Evolutionary conservation across 2,888 invertebrate genomes (phyloP).

Genomic region (Tryphoninae sp.): DNA sequence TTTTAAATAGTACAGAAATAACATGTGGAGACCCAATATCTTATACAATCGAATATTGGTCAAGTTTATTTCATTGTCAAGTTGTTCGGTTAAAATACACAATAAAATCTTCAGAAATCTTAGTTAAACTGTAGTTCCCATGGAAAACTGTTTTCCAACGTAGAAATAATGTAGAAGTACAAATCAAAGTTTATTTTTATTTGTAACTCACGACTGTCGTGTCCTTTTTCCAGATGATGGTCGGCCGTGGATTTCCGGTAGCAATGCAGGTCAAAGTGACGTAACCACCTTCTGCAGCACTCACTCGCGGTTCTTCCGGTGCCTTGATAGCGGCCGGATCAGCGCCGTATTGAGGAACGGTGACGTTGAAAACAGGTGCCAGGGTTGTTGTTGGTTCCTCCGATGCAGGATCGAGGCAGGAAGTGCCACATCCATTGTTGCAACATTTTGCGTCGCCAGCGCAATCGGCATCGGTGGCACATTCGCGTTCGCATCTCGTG

Average conservation of each 20-base stretch:
- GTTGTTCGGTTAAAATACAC: too few species aligned
- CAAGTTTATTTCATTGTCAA: too few species aligned
- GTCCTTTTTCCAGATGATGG: slow-evolving; percentile 89
- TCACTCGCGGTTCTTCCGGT: slow-evolving; percentile 84
- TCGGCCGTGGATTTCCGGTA: slow-evolving; percentile 89
- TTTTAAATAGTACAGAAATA: slow-evolving; percentile 8
- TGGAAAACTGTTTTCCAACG: too few species aligned
- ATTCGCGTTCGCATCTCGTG: slow-evolving; percentile 87
- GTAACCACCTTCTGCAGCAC: slow-evolving; percentile 87
- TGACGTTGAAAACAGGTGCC: slow-evolving; percentile 66
- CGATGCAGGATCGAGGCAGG: slow-evolving; percentile 85
- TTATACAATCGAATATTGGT: too few species aligned
- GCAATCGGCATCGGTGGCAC: slow-evolving; percentile 92
- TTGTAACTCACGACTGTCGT: slow-evolving; percentile 85
- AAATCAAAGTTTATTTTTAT: neutral
- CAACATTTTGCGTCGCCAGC: slow-evolving; percentile 91
- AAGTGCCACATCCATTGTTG: slow-evolving; percentile 88
- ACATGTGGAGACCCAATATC: too few species aligned
- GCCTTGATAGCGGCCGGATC: slow-evolving; percentile 75
- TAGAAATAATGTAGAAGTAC: slow-evolving; percentile 4
- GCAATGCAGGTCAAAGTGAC: slow-evolving; percentile 89
- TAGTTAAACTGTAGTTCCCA: too few species aligned
- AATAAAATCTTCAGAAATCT: too few species aligned
- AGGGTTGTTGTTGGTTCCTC: slow-evolving; percentile 80
- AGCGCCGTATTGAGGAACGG: slow-evolving; percentile 68